These are phyloP conservation scores for Bubo blakistoni DNA, from an alignment of 2,113 vertebrate genomes.

Conservation along the genomic window DNA sequence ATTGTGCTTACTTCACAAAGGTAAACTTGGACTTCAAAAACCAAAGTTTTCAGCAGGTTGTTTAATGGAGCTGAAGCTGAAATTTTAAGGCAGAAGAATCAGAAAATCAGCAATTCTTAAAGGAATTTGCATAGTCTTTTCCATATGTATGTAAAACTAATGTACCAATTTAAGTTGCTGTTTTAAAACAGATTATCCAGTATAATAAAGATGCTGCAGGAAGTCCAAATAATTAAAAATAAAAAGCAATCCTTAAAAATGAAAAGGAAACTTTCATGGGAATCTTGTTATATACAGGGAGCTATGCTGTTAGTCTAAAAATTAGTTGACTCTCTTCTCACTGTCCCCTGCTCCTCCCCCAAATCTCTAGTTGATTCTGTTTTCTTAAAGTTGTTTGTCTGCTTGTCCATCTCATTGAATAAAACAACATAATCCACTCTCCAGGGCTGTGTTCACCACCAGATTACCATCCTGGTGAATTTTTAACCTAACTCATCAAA, in stretches of 20 bases:
- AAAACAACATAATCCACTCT: neutral
- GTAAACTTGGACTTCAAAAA: neutral
- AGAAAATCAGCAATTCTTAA: neutral
- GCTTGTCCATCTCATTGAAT: neutral
- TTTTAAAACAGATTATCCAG: neutral
- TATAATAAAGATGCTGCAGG: neutral
- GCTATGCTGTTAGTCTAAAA: neutral
- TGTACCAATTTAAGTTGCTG: neutral
- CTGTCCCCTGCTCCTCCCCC: fast-evolving
- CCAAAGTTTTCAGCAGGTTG: neutral
- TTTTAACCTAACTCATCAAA: neutral
- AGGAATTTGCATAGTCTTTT: neutral
- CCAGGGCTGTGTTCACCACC: neutral
- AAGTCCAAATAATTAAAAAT: neutral
- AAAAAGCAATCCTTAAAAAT: neutral
- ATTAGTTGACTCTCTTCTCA: neutral
- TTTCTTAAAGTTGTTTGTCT: neutral
- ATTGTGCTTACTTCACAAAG: neutral
- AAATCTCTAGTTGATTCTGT: neutral
- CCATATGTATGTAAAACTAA: neutral
- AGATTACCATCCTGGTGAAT: neutral
- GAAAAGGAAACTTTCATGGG: neutral
- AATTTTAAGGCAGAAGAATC: neutral
- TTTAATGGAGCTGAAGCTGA: neutral
- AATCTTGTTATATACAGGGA: neutral